A percentile compares a stretch with the other conserved stretches of the same genome.
These are phyloP conservation scores for Pelecanus crispus DNA, from an alignment of 2,113 vertebrate species.

Conservation along the genomic window DNA sequence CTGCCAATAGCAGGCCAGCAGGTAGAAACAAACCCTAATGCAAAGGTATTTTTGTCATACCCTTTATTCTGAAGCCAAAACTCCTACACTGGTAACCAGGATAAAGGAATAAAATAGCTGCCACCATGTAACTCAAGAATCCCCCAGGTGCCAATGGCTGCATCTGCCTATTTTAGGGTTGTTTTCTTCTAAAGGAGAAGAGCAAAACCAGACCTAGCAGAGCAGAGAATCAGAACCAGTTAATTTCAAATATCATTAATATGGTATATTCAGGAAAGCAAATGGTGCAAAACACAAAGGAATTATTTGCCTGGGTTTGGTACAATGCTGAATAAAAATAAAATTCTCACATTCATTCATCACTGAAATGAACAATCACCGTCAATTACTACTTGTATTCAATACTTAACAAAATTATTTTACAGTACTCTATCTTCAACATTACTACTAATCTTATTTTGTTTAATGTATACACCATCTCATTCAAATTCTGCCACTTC, in stretches of 20 bases:
- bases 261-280: neutral
- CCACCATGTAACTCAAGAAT: neutral
- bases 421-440: neutral
- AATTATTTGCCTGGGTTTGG: neutral
- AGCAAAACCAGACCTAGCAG: neutral
- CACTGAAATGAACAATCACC: constrained; percentile 19
- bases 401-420: constrained; percentile 4
- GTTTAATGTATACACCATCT: neutral
- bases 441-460: neutral
- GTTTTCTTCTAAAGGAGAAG: neutral
- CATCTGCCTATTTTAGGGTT: neutral
- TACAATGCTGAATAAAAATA: neutral
- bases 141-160: neutral
- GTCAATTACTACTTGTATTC: constrained; percentile 20
- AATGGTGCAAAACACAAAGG: neutral
- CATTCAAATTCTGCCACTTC: constrained; percentile 34
- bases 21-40: neutral
- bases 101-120: neutral
- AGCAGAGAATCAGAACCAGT: neutral
- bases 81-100: neutral
- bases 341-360: neutral
- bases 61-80: neutral
- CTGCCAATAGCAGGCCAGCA: neutral
- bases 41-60: neutral
- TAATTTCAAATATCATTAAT: neutral